Percentiles rank a stretch among this genome's conserved stretches.
These are phyloP conservation scores for Ochotona curzoniae DNA, from an alignment of 2,113 vertebrate species.

Conservation along the genomic window DNA sequence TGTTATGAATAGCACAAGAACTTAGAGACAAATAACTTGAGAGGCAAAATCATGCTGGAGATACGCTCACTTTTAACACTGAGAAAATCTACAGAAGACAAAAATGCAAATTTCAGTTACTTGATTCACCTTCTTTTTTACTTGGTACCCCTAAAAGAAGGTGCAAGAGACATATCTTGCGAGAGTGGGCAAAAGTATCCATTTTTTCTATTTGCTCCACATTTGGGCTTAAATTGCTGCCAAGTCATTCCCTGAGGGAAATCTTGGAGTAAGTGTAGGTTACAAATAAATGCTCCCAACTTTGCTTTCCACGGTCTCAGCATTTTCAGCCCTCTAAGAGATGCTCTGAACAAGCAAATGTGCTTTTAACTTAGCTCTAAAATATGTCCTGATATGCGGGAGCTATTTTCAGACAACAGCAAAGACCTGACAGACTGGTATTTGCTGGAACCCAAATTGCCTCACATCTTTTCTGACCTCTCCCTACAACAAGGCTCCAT, in stretches of 20 bases:
- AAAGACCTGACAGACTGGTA: conserved; percentile 62
- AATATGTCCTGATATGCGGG: conserved; percentile 63
- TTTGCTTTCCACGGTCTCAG: conserved; percentile 39
- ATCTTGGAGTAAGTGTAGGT: conserved; percentile 14
- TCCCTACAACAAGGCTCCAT: not conserved
- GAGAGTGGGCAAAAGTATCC: not conserved
- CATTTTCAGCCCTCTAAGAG: conserved; percentile 54
- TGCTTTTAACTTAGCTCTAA: conserved; percentile 72
- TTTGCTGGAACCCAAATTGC: conserved; percentile 62
- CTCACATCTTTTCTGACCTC: conserved; percentile 51
- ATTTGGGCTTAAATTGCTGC: conserved; percentile 57
- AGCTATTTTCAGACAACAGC: conserved; percentile 73
- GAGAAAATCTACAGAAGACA: not conserved
- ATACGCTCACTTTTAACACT: not conserved
- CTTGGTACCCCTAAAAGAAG: conserved; percentile 11
- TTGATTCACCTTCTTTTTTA: conserved; percentile 14
- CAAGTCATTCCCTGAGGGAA: conserved; percentile 41
- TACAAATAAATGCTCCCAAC: conserved; percentile 72
- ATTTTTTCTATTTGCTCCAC: conserved; percentile 62
- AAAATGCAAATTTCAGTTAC: not conserved
- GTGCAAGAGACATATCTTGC: conserved; percentile 6
- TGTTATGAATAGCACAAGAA: not conserved
- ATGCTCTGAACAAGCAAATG: conserved; percentile 69
- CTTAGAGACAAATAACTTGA: not conserved
- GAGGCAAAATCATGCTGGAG: not conserved